Evolutionary conservation across 1,140 invertebrate species (phyloP), one percentile per base, ranked within the genome.

Genomic region (Dendrolimus punctatus): DNA sequence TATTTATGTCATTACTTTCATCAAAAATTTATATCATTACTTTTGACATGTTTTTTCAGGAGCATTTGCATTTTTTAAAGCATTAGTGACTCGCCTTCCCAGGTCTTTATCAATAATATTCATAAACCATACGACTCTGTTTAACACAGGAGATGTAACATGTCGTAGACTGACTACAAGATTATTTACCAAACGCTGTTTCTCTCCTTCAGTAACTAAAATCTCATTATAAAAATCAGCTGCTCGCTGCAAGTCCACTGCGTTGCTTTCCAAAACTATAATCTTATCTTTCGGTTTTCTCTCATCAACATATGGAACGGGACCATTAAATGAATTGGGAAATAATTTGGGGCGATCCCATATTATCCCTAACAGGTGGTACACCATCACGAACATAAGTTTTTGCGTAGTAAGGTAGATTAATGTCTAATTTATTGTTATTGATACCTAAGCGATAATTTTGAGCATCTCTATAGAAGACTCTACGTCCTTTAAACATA

Each of bases 311-410:
- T 64, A 66, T 6, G 77, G 73, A 5, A 76, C 41, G 0, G 96
- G 95, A 0, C 96, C 96, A 50, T 85, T 86, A 75, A 98, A 99
- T 62, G 95, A 96, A 82, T 98, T 98, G 0, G 97, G 86, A 91
- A 97, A 80, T 98, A 98, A 82, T 97, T 97, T 4, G 97, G 97
- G 4, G 94, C 93, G 93, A 93, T 58, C 83, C 91, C 90, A 93
- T 90, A 67, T 91, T 92, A 40, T 90, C 80, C 64, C 89, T 80
- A 6, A 89, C 71, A 6, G 90, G 88, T 87, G 92, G 91, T 5
- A 88, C 76, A 2, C 97, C 97, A 85, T 98, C 96, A 8, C 96
- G 90, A 75, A 95, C 93, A 77, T 80, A 78, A 7, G 58, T 68
- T 54, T 70, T 74, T 53, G 87, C 88, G 52, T 89, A 88, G 58